phyloP scores from a whole-genome alignment of 2,888 invertebrate species.

The Caenorhabditis plicata region DNA sequence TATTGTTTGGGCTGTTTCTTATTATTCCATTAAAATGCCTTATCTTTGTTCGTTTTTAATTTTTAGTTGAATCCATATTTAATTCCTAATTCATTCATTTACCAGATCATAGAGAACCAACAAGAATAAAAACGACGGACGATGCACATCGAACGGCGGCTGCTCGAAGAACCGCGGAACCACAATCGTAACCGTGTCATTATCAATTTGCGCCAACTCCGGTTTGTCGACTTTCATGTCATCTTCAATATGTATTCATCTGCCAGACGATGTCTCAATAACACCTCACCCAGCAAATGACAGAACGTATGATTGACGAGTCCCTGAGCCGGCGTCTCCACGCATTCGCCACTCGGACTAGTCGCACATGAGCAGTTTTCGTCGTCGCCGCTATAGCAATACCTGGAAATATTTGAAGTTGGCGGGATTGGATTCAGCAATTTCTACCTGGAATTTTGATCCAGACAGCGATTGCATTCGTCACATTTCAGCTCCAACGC shows the following conservation, averaged over 20 bases:
- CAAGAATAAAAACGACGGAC: conserved; percentile 18
- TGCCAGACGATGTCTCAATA: neutral
- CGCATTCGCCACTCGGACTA: conserved; percentile 5
- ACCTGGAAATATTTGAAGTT: too few relatives aligned
- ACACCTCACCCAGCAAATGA: conserved; percentile 13
- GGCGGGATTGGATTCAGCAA: too few relatives aligned
- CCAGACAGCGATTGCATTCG: too few relatives aligned
- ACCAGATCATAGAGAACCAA: too few relatives aligned
- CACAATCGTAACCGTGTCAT: conserved; percentile 14
- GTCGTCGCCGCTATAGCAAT: conserved; percentile 20
- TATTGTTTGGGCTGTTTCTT: too few relatives aligned
- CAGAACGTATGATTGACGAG: conserved; percentile 15
- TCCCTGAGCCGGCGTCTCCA: neutral
- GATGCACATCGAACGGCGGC: conserved; percentile 11
- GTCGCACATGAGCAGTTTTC: conserved; percentile 22
- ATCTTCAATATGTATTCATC: conserved; percentile 3
- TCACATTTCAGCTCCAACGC: too few relatives aligned
- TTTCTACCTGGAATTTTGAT: too few relatives aligned
- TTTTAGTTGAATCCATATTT: too few relatives aligned
- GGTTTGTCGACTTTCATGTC: conserved; percentile 15
- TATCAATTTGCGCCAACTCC: conserved; percentile 8
- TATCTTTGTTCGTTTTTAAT: too few relatives aligned
- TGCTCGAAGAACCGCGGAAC: conserved; percentile 26
- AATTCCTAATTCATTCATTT: too few relatives aligned
- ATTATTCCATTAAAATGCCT: too few relatives aligned